Percentiles rank a stretch among this genome's conserved stretches.
These are phyloP conservation scores for Meghimatium bilineatum DNA, from an alignment of 2,888 invertebrate genomes.

Conservation along the genomic window DNA sequence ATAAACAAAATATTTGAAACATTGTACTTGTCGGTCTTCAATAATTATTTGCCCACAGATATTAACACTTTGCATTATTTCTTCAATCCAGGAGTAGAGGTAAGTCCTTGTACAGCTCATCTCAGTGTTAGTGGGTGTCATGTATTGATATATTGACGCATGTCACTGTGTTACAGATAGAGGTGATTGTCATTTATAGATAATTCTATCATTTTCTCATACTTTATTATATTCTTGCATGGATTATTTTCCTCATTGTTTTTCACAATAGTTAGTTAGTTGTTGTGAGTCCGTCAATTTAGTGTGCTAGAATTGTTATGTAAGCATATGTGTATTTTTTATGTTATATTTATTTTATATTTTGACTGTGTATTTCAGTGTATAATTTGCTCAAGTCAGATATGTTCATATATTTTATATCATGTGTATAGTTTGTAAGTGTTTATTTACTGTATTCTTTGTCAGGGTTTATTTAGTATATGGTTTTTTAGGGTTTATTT, in stretches of 20 bases:
- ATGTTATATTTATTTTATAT: neutral
- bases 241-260: neutral
- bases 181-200: neutral
- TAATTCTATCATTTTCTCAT: neutral
- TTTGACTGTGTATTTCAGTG: too few species aligned
- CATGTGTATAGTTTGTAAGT: too few species aligned
- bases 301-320: neutral
- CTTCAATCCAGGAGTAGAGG: slow-evolving; percentile 73
- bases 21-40: slow-evolving; percentile 33
- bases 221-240: neutral
- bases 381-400: too few species aligned
- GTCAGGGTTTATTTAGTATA: too few species aligned
- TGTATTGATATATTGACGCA: neutral
- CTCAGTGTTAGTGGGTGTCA: neutral
- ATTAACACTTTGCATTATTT: slow-evolving; percentile 70
- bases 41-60: slow-evolving; percentile 62
- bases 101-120: slow-evolving; percentile 50
- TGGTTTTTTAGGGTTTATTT: too few species aligned
- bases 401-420: too few species aligned
- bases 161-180: neutral
- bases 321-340: neutral
- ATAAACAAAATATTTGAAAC: neutral
- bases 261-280: neutral
- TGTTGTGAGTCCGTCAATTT: neutral
- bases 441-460: too few species aligned